These are phyloP conservation scores for Sternotherus odoratus DNA, from an alignment of 2,797 vertebrate genomes.

Conservation along the genomic window DNA sequence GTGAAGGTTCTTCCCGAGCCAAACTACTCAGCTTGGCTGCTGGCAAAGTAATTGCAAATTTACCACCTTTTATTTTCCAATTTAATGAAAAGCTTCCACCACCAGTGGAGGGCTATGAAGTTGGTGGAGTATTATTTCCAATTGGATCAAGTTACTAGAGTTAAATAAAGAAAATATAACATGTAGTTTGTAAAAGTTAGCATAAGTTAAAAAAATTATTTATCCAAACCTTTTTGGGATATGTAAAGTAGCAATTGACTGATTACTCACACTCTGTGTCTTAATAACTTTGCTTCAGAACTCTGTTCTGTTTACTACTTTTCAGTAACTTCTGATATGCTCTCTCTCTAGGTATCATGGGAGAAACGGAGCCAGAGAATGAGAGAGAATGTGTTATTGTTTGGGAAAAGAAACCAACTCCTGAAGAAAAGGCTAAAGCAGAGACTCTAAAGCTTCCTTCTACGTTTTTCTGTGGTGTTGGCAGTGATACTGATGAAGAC, in stretches of 20 bases:
- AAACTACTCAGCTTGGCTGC: neutral
- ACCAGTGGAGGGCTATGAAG: neutral
- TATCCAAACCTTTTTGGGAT: neutral
- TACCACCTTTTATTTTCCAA: neutral
- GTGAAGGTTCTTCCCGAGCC: neutral
- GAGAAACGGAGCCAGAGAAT: conserved; percentile 56
- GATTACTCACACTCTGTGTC: neutral
- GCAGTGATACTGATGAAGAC: conserved; percentile 87
- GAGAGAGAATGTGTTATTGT: conserved; percentile 86
- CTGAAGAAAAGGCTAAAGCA: conserved; percentile 87
- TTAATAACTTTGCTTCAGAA: neutral
- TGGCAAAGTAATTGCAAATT: neutral
- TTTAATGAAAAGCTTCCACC: neutral
- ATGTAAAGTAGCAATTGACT: neutral
- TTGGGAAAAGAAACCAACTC: conserved; percentile 88
- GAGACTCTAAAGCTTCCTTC: conserved; percentile 86
- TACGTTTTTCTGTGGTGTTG: conserved; percentile 87
- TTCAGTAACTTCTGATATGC: neutral
- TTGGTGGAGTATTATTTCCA: neutral
- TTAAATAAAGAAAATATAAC: neutral
- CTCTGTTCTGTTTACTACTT: neutral
- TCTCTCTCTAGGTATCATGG: neutral
- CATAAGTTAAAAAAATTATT: neutral
- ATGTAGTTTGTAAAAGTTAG: neutral
- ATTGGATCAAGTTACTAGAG: neutral